phyloP scores from a whole-genome alignment of 2,113 vertebrate species.

The Perccottus glenii region DNA sequence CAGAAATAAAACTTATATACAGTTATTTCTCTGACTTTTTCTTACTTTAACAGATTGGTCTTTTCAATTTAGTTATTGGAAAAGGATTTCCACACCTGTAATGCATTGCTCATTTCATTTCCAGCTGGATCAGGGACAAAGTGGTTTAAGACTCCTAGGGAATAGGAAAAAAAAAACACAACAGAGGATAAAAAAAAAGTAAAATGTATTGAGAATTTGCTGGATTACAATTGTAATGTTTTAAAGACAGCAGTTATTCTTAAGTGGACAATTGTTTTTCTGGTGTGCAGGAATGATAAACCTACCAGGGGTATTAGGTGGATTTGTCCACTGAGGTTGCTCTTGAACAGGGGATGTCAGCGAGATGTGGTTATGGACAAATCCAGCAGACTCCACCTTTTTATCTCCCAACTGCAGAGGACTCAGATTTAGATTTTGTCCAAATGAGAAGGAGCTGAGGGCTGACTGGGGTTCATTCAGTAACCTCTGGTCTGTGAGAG shows the following conservation, averaged over 20 bases:
- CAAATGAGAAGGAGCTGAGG: slow-evolving; percentile 4
- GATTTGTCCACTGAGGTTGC: slow-evolving; percentile 46
- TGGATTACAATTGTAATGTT: too few species aligned
- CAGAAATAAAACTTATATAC: not conserved
- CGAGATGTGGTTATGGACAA: not conserved
- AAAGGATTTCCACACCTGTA: slow-evolving; percentile 45
- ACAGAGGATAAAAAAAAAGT: not conserved
- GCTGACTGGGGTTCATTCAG: slow-evolving; percentile 37
- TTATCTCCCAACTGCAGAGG: slow-evolving; percentile 8
- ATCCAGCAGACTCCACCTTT: not conserved
- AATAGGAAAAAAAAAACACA: slow-evolving; percentile 4
- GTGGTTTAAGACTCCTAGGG: slow-evolving; percentile 46
- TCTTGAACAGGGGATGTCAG: slow-evolving; percentile 31
- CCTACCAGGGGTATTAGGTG: slow-evolving; percentile 45
- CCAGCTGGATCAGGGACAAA: slow-evolving; percentile 31
- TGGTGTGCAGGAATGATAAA: not conserved
- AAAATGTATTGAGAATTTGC: too few species aligned
- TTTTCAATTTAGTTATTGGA: not conserved
- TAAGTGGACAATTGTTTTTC: too few species aligned
- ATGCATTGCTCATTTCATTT: slow-evolving; percentile 22
- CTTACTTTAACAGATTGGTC: too few species aligned
- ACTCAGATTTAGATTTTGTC: slow-evolving; percentile 17
- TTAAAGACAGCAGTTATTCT: too few species aligned
- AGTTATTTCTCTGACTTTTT: too few species aligned
- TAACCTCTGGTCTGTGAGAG: slow-evolving; percentile 14